These are phyloP conservation scores for Chrysolina americana DNA, from an alignment of 2,888 invertebrate species.

Conservation along the genomic window DNA sequence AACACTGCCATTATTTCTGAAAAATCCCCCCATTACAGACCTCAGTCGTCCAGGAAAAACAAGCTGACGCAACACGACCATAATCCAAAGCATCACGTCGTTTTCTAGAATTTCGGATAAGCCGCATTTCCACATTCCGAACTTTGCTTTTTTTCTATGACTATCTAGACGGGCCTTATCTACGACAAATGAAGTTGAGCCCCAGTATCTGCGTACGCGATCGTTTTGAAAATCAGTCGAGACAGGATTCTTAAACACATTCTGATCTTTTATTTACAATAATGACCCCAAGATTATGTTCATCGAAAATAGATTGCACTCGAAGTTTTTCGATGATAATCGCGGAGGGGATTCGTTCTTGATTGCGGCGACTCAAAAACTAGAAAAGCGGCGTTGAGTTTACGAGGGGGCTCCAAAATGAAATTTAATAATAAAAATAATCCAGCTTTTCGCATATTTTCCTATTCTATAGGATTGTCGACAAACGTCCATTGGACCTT, in stretches of 20 bases:
- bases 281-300: slow-evolving; percentile 13
- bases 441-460: too few relatives aligned
- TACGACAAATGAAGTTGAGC: slow-evolving; percentile 13
- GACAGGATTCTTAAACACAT: slow-evolving; percentile 23
- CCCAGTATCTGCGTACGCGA: slow-evolving; percentile 1
- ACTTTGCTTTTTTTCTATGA: not conserved
- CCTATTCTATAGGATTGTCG: too few relatives aligned
- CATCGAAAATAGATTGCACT: slow-evolving; percentile 7
- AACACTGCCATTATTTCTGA: too few relatives aligned
- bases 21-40: too few relatives aligned
- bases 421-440: too few relatives aligned
- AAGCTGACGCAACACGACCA: not conserved
- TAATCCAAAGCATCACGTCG: not conserved
- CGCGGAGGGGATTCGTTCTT: not conserved
- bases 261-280: slow-evolving; percentile 18
- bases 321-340: slow-evolving; percentile 8
- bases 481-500: too few relatives aligned
- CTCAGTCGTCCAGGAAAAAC: too few relatives aligned
- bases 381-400: not conserved
- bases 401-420: too few relatives aligned
- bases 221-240: slow-evolving; percentile 17
- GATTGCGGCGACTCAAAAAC: not conserved
- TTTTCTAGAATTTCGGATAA: slow-evolving; percentile 4
- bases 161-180: slow-evolving; percentile 12
- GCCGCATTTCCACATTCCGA: not conserved